Percentiles rank a stretch among this genome's conserved stretches.
Evolutionary conservation across 2,888 invertebrate species (phyloP).

Genomic region (Lepidocyrtinus sp.): DNA sequence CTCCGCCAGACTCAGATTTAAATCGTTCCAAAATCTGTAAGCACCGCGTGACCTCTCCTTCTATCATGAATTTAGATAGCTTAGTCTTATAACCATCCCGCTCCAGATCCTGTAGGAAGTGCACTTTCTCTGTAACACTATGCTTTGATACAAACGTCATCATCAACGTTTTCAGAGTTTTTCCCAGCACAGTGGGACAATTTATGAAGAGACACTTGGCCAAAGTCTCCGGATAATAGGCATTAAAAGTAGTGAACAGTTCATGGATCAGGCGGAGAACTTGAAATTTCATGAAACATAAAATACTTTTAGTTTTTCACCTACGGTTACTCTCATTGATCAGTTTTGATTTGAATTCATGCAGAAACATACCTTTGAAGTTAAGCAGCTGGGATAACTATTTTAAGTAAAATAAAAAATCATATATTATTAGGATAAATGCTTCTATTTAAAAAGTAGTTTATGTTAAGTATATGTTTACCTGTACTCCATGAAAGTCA

Average conservation of each 20-base stretch:
- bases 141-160: neutral
- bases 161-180: neutral
- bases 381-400: too few species aligned
- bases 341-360: too few species aligned
- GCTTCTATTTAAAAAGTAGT: neutral
- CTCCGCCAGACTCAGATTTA: neutral
- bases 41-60: neutral
- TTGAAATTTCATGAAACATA: slow-evolving; percentile 4
- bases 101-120: neutral
- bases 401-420: neutral
- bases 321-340: neutral
- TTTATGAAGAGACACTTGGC: slow-evolving; percentile 22
- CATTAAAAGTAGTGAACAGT: slow-evolving; percentile 6
- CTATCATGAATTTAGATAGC: neutral
- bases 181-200: neutral
- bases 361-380: too few species aligned
- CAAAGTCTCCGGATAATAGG: slow-evolving; percentile 23
- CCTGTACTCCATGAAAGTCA: slow-evolving; percentile 27
- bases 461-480: neutral
- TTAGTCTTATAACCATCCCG: neutral
- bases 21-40: too few species aligned
- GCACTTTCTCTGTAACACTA: neutral
- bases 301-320: neutral
- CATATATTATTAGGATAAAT: neutral
- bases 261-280: slow-evolving; percentile 20